Base-by-base conservation (phyloP, 2,888 invertebrate species). In the Andrena minutula region DNA sequence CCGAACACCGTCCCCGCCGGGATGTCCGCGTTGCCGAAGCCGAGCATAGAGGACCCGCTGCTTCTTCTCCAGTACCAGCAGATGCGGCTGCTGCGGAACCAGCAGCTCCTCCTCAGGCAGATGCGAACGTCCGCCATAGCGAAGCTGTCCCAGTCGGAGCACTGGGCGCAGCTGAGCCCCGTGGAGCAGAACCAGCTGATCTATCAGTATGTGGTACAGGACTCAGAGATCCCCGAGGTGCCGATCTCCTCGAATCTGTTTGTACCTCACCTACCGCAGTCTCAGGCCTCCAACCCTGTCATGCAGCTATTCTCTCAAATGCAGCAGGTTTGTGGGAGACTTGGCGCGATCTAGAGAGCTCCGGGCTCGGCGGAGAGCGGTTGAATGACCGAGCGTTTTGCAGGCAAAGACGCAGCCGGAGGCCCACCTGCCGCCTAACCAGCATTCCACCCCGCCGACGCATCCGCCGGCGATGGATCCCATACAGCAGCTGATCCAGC, bases 221-320 rank as follows among this genome's bases (percentile, higher is more conserved):
- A 94, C 83, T 89, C 92, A 71, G 90, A 93, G 90, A 92, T 92
- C 41, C 89, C 92, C 4, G 93, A 93, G 41, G 86, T 93, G 70
- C 87, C 92, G 60, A 89, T 92, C 30, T 80, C 92, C 56, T 85
- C 90, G 4, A 90, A 89, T 79, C 91, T 93, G 53, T 94, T 94
- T 87, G 93, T 94, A 75, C 93, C 94, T 86, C 89, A 92, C 28
- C 88, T 93, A 12, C 90, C 93, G 16, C 90, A 93, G n/a, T 89
- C 94, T 60, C 91, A 92, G 49, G 89, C 94, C 60, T 89, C 94
- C 41, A 95, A 95, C 92, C 95, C 95, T 75, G 93, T 95, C 65
- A 95, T 95, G 94, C 95, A 95, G 79, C 94, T 95, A 91, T 95
- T 95, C 75, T 95, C 93, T 91, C 95, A 95, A 90, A 94, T 95